Base-by-base conservation (phyloP, 2,797 vertebrate genomes). In the Sebastes kiyomatsui region DNA sequence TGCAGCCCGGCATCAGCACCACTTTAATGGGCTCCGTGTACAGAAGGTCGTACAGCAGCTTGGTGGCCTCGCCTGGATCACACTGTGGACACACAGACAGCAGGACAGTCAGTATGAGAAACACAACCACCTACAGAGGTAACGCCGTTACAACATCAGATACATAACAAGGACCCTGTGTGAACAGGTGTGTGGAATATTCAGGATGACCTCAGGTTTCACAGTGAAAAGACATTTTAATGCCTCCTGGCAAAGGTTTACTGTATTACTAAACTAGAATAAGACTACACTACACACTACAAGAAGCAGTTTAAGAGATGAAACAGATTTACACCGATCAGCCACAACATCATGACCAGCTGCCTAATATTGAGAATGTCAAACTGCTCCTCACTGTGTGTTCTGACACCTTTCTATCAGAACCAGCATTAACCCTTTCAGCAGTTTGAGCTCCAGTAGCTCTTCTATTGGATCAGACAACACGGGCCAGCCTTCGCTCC, bases 1-100 rank as follows among this genome's bases (percentile, higher is more conserved):
- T 98, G 89, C 97, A 97, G 56, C 97, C 97, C 0, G 97, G 97
- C 97, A 98, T 96, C 64, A 98, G 96, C 67, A 97, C 96, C 6
- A 98, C 96, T 94, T 98, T 98, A 92, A 97, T 97, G 66, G 97
- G 97, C 81, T 97, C 97, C 0, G 97, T 97, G 93, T 97, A 98
- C 18, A 97, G 96, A 10, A 97, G 95, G 90, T 98, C 97, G 0
- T 98, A 98, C 64, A 97, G 94, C 83, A 96, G 93, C 87, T 97
- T 97, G 80, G 97, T 97, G 80, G 97, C 96, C 81, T 97, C 96
- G 5, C 97, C 97, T 3, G 92, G 92, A 67, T 93, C 92, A 23
- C 92, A 93, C 92, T 93, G 89, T 67, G 60, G 67, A 80, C 14
- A 58, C 14, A 73, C 9, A 38, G 22, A 64, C 6, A 56, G 28